Evolutionary conservation across 2,797 vertebrate species (phyloP).

Genomic region (Odontamblyopus lacepedii): DNA sequence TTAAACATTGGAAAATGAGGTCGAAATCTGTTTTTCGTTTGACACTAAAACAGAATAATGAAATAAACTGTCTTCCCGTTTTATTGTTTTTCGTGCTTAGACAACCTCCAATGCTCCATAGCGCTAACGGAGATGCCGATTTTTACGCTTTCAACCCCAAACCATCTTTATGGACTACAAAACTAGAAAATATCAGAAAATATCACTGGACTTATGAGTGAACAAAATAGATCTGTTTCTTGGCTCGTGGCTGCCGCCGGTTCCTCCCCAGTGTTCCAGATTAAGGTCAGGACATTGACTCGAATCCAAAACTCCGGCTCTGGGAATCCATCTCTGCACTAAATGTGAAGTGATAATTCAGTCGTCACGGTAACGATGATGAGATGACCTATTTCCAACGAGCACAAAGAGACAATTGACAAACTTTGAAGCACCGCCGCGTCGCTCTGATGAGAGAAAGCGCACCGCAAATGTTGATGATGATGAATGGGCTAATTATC

Average conservation of each 20-base stretch:
- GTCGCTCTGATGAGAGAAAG: constrained; percentile 4
- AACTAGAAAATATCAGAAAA: not conserved
- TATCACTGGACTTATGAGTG: not conserved
- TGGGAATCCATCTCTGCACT: constrained; percentile 12
- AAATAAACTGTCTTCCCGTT: too few species aligned
- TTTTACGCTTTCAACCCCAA: not conserved
- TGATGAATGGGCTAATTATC: constrained; percentile 16
- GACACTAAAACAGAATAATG: too few species aligned
- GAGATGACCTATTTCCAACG: constrained; percentile 9
- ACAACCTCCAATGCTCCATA: not conserved
- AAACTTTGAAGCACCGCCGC: constrained; percentile 10
- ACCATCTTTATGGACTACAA: not conserved
- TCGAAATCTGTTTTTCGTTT: too few species aligned
- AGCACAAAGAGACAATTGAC: constrained; percentile 6
- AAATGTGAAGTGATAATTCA: constrained; percentile 13
- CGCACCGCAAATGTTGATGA: constrained; percentile 5
- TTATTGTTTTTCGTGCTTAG: too few species aligned
- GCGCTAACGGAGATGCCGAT: not conserved
- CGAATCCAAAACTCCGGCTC: constrained; percentile 11
- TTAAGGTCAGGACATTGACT: constrained; percentile 18
- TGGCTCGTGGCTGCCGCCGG: constrained; percentile 9
- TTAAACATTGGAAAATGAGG: too few species aligned
- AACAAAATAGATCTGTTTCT: constrained; percentile 5
- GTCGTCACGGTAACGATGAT: constrained; percentile 9
- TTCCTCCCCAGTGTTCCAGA: constrained; percentile 9